phyloP scores from a whole-genome alignment of 2,888 invertebrate genomes.

The Mamestra brassicae region DNA sequence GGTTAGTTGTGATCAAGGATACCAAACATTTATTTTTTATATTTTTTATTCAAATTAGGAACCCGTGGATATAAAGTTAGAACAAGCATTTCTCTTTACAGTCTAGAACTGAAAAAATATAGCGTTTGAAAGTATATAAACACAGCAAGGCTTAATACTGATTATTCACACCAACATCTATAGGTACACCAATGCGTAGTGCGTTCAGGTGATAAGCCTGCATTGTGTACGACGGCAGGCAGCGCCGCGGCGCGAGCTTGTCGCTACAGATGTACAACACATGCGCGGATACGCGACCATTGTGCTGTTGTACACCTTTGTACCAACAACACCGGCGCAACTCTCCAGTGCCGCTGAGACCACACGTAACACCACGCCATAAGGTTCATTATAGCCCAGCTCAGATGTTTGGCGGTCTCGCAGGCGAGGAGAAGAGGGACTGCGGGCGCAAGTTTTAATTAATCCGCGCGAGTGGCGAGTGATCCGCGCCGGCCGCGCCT shows the following conservation, averaged over 20 bases:
- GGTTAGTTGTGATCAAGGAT: too few relatives aligned
- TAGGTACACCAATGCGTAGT: not conserved
- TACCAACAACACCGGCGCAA: constrained; percentile 22
- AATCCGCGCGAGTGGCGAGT: constrained; percentile 58
- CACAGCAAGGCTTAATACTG: not conserved
- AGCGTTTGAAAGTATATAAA: too few relatives aligned
- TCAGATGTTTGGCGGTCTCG: not conserved
- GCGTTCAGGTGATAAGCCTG: not conserved
- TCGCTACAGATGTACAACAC: not conserved
- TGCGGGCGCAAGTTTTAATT: constrained; percentile 65
- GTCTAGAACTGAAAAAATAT: too few relatives aligned
- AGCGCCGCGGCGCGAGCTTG: not conserved
- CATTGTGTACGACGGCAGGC: not conserved
- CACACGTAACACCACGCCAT: not conserved
- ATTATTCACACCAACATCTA: not conserved
- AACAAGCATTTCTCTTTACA: too few relatives aligned
- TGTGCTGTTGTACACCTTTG: constrained; percentile 60
- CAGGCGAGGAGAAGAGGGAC: constrained; percentile 46
- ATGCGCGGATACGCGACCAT: constrained; percentile 56
- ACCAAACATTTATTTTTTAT: too few relatives aligned
- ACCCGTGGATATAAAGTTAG: too few relatives aligned
- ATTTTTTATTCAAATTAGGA: too few relatives aligned
- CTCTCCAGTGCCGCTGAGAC: not conserved
- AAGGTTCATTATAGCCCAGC: constrained; percentile 8
- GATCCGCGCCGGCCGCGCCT: constrained; percentile 13